Evolutionary conservation across 1,140 invertebrate genomes (phyloP), one percentile per base, ranked within the genome.

Genomic region (Trinorchestia longiramus): DNA sequence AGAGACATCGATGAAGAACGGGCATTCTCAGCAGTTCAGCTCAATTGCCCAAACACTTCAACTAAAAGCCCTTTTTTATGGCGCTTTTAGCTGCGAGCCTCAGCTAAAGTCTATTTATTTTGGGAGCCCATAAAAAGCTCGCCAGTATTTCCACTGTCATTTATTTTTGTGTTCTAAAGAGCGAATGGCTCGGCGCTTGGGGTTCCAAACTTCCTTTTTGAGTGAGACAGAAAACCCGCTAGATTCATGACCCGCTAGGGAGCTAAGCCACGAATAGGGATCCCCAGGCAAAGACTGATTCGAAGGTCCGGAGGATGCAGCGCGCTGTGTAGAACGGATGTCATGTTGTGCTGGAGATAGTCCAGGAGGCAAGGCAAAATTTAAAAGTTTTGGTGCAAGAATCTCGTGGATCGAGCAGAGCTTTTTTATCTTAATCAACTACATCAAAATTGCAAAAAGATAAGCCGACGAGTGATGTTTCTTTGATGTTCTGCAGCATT

Each of bases 51-150:
- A 15, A 94, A 94, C 91, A 47, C 91, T 47, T 47, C 91, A 47
- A 57, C 53, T 45, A 94, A 94, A 94, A 45, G 91, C 44, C 28
- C n/a, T n/a, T 45, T 47, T 45, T 57, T 94, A 57, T 28, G 53
- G 44, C 44, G 28, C 44, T 94, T 47, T 94, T 57, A 94, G 91
- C 44, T 57, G 53, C 91, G 53, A 94, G 91, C 15, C 44, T 57
- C 44, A 94, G 91, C 91, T 47, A 94, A 94, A 57, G 53, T 45
- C 91, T 94, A 57, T 47, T 94, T 47, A 94, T 47, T 94, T 45
- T 36, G 53, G 11, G 11, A 94, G 91, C 11, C 11, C 44, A 94
- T 47, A 47, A 94, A 45, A 45, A 94, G 91, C 91, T 47, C 44
- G 53, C 53, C 53, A 23, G 91, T 77, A 36, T 77, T 77, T 77